Percentiles rank a stretch among this genome's conserved stretches.
Evolutionary conservation across 1,140 invertebrate species (phyloP).

Genomic region (Drosophila malerkotliana): DNA sequence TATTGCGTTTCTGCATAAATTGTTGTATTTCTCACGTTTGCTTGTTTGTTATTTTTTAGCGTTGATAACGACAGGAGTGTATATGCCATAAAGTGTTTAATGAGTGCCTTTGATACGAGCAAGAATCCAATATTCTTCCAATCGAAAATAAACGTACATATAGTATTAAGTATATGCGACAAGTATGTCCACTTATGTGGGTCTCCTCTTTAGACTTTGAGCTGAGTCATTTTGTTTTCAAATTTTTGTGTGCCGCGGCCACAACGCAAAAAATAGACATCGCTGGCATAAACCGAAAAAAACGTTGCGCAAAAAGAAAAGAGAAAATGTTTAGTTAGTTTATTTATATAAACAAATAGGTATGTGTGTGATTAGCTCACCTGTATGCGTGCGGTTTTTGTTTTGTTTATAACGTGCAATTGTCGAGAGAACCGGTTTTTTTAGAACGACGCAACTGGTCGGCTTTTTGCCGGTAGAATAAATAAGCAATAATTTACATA

Average conservation of each 20-base stretch:
- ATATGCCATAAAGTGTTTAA: slow-evolving; percentile 34
- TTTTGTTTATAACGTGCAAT: slow-evolving; percentile 41
- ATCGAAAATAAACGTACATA: slow-evolving; percentile 29
- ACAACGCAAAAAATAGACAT: slow-evolving; percentile 63
- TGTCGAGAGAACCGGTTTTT: slow-evolving; percentile 56
- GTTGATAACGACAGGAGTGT: slow-evolving; percentile 43
- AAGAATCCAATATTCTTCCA: slow-evolving; percentile 42
- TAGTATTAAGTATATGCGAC: slow-evolving; percentile 8
- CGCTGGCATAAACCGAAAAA: slow-evolving; percentile 50
- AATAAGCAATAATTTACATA: slow-evolving; percentile 11
- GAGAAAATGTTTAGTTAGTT: slow-evolving; percentile 53
- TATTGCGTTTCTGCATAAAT: slow-evolving; percentile 78
- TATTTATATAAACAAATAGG: slow-evolving; percentile 41
- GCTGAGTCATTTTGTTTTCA: slow-evolving; percentile 70
- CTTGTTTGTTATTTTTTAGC: slow-evolving; percentile 27
- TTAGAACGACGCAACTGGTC: slow-evolving; percentile 52
- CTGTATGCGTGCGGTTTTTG: slow-evolving; percentile 22
- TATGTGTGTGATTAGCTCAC: slow-evolving; percentile 14
- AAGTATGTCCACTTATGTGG: slow-evolving; percentile 20
- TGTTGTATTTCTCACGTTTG: slow-evolving; percentile 49
- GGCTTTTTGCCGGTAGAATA: slow-evolving; percentile 48
- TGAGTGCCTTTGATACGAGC: slow-evolving; percentile 21
- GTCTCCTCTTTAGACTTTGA: slow-evolving; percentile 51
- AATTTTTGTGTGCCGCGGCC: slow-evolving; percentile 45
- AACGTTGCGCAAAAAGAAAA: slow-evolving; percentile 57